Conservation (phyloP, 2,888 invertebrate genomes). For the Crepidodera aurea region DNA sequence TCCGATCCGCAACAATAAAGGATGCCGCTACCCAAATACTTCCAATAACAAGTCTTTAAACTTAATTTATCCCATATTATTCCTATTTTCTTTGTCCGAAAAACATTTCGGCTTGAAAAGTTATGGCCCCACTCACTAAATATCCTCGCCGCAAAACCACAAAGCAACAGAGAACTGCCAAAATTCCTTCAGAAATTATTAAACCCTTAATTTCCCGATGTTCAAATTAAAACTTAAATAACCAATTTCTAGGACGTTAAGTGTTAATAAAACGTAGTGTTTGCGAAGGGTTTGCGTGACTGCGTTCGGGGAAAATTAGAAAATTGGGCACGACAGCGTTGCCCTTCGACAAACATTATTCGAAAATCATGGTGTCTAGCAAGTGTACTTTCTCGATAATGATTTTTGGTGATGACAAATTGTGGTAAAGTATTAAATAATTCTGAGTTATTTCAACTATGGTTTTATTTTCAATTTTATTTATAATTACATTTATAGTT, state of each 20-base stretch:
- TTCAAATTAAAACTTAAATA: conserved; percentile 31
- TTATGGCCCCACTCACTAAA: conserved; percentile 4
- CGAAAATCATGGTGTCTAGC: conserved; percentile 21
- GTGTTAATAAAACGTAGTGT: conserved; percentile 39
- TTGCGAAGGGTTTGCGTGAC: conserved; percentile 40
- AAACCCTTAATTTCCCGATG: conserved; percentile 30
- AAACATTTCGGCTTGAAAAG: conserved; percentile 11
- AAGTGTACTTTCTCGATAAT: conserved; percentile 1
- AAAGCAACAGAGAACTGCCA: conserved; percentile 24
- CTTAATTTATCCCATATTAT: conserved; percentile 17
- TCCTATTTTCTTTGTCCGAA: conserved; percentile 5
- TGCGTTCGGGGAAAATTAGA: conserved; percentile 36
- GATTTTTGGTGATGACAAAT: conserved; percentile 6
- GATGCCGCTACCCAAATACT: background rate
- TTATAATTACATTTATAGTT: no score
- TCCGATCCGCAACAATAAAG: background rate
- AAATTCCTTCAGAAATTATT: conserved; percentile 31
- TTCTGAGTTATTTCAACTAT: no score
- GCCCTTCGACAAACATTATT: conserved; percentile 33
- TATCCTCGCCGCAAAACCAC: conserved; percentile 9
- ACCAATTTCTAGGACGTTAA: conserved; percentile 36
- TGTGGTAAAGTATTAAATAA: background rate
- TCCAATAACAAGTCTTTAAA: conserved; percentile 15
- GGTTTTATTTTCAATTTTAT: no score
- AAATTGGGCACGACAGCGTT: conserved; percentile 21